phyloP scores from a whole-genome alignment of 1,140 invertebrate species.

The Ips nitidus region DNA sequence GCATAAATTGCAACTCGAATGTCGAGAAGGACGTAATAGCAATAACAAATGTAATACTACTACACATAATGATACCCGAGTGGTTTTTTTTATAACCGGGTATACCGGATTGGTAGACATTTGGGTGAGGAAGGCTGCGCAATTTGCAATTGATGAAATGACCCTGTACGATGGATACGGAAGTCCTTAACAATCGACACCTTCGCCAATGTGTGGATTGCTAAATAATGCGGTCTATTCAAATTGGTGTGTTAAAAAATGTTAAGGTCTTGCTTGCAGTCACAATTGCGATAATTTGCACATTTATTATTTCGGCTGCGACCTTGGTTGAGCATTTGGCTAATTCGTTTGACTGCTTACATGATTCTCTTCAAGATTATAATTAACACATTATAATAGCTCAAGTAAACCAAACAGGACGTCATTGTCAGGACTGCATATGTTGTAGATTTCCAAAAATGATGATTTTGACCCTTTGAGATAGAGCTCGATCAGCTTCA shows the following conservation, averaged over 20 bases:
- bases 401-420: too few species aligned
- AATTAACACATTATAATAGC: too few species aligned
- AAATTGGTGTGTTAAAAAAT: not conserved
- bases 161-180: not conserved
- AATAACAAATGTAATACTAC: not conserved
- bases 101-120: not conserved
- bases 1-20: constrained; percentile 1
- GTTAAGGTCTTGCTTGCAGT: constrained; percentile 1
- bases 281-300: not conserved
- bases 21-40: constrained; percentile 2
- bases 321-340: not conserved
- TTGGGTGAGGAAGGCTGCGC: not conserved
- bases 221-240: not conserved
- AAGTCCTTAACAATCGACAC: not conserved
- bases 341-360: too few species aligned
- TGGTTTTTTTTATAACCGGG: too few species aligned
- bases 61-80: not conserved
- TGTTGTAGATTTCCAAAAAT: too few species aligned
- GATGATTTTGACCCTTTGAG: too few species aligned
- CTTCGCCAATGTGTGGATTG: not conserved
- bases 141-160: not conserved
- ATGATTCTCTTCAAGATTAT: too few species aligned
- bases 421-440: too few species aligned
- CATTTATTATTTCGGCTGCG: not conserved
- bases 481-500: too few species aligned